Evolutionary conservation across 2,113 vertebrate genomes (phyloP).

Genomic region (Furnarius figulus): DNA sequence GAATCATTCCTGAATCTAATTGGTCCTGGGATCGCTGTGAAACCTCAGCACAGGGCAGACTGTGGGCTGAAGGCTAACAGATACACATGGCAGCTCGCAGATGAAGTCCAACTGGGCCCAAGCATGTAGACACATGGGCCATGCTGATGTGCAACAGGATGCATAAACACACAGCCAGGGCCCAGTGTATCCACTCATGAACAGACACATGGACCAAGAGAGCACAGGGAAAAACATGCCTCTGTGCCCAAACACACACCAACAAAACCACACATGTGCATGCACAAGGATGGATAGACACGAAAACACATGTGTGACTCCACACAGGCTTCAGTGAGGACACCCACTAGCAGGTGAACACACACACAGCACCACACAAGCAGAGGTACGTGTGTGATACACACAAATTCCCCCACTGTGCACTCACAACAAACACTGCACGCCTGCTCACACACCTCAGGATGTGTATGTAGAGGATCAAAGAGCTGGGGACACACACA

Average conservation of each 20-base stretch:
- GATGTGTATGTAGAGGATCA: rapidly evolving
- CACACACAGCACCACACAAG: neutral
- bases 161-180: neutral
- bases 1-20: neutral
- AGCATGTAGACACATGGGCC: neutral
- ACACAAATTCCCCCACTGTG: neutral
- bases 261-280: neutral
- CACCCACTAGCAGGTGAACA: neutral
- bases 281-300: neutral
- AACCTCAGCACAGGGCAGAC: neutral
- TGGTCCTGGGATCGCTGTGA: neutral
- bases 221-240: neutral
- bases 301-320: neutral
- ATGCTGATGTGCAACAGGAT: rapidly evolving
- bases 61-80: neutral
- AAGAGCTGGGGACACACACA: neutral
- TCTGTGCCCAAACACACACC: neutral
- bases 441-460: neutral
- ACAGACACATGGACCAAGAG: neutral
- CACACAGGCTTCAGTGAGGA: neutral
- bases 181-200: neutral
- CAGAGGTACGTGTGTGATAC: neutral
- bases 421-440: neutral
- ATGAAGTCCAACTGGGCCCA: neutral
- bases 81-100: neutral